These are phyloP conservation scores for Drosophila birchii DNA, from an alignment of 2,888 invertebrate species.

Conservation along the genomic window DNA sequence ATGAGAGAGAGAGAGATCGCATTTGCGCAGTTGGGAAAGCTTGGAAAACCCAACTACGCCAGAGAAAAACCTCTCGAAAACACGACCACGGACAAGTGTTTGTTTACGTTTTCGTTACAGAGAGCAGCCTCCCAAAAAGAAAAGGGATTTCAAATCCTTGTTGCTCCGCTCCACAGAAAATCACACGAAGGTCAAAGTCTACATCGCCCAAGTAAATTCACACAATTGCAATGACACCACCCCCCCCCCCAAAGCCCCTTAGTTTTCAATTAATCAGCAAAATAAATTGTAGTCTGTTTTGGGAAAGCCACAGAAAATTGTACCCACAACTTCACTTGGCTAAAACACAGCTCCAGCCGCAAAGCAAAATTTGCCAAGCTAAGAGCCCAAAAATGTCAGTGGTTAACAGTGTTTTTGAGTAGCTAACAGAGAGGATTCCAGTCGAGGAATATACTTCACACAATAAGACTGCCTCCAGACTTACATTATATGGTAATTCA, in stretches of 20 bases:
- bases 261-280: slow-evolving; percentile 42
- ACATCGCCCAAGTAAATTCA: slow-evolving; percentile 20
- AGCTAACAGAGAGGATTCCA: neutral
- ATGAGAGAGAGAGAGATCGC: slow-evolving; percentile 5
- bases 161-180: slow-evolving; percentile 24
- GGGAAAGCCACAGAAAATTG: slow-evolving; percentile 33
- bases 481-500: slow-evolving; percentile 21
- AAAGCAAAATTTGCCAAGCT: slow-evolving; percentile 17
- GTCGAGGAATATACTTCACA: neutral
- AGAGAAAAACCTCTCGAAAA: slow-evolving; percentile 13
- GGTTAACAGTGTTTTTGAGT: slow-evolving; percentile 1
- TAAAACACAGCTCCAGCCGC: slow-evolving; percentile 13
- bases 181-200: slow-evolving; percentile 37
- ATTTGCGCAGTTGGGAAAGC: slow-evolving; percentile 34
- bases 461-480: neutral
- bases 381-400: neutral
- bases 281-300: slow-evolving; percentile 33
- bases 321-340: slow-evolving; percentile 37
- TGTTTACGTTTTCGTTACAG: slow-evolving; percentile 68
- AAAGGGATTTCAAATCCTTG: slow-evolving; percentile 30
- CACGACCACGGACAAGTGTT: slow-evolving; percentile 69
- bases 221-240: slow-evolving; percentile 22
- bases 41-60: neutral
- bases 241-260: neutral
- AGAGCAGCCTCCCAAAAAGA: slow-evolving; percentile 13